Percentiles rank a stretch among this genome's conserved stretches.
phyloP scores from a whole-genome alignment of 2,797 vertebrate genomes.

The Halcyon smyrnensis region DNA sequence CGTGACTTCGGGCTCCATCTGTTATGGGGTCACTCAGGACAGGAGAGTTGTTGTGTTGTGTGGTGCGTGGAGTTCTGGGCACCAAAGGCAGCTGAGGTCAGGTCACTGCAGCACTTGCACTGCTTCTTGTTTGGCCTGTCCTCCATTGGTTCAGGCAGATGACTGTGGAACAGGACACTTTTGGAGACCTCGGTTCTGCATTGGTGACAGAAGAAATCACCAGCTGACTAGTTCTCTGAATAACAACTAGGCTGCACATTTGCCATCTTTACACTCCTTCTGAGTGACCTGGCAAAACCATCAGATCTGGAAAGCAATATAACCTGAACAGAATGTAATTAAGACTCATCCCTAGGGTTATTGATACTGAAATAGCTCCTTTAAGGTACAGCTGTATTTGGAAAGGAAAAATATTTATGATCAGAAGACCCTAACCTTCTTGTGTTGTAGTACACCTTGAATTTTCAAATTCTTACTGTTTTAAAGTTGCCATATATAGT shows the following conservation, averaged over 20 bases:
- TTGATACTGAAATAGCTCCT: not conserved
- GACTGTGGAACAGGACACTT: not conserved
- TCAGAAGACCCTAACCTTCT: not conserved
- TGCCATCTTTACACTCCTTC: rapidly evolving
- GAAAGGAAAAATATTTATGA: not conserved
- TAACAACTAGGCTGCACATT: not conserved
- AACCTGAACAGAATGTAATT: not conserved
- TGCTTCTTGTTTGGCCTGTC: not conserved
- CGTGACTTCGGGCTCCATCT: not conserved
- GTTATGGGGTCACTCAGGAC: not conserved
- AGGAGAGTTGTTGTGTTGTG: not conserved
- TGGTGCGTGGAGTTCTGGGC: no score
- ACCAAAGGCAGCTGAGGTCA: not conserved
- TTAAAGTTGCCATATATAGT: not conserved
- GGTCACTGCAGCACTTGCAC: not conserved
- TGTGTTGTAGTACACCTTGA: not conserved
- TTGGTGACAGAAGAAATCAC: not conserved
- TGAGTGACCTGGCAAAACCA: not conserved
- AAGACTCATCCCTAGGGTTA: not conserved
- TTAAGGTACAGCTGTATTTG: not conserved
- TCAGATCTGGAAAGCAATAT: not conserved
- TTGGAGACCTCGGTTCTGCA: not conserved
- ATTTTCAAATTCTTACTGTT: not conserved
- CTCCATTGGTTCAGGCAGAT: not conserved
- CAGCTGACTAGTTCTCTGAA: not conserved